Evolutionary conservation across 2,113 vertebrate species (phyloP), one percentile per base, ranked within the genome.

Genomic region (Apeltes quadracus): DNA sequence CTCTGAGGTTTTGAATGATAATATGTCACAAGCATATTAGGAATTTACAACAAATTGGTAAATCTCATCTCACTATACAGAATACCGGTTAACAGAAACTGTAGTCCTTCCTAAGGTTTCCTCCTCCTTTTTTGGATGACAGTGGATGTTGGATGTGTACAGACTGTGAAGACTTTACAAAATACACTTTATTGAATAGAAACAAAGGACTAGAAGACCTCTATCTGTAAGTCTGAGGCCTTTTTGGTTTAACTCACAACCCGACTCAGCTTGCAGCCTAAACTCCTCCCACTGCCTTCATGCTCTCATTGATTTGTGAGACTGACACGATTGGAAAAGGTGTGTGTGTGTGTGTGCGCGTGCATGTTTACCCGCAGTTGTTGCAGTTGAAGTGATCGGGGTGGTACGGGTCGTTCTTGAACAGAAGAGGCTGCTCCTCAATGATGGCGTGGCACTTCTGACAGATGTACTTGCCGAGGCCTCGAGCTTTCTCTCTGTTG

Each of bases 361-460:
- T 7, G 23, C 1, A 3, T 43, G 29, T 61, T 78, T 84, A 99
- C 98, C 98, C 96, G 92, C 98, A 99, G 91, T 98, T 97, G 90
- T 92, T 95, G 87, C 98, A 99, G 95, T 95, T 98, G 94, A 99
- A 99, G 85, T 99, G 98, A 92, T 99, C 98, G 0, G 98, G 98
- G 73, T 99, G 98, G 83, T 98, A 99, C 2, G 98, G 97, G 88
- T 99, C 98, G 0, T 98, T 98, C 93, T 97, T 97, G 91, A 98
- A 99, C 59, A 99, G 95, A 64, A 99, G 94, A 0, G 98, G 98
- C 61, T 95, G 95, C 74, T 98, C 97, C 0, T 99, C 98, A 27
- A 99, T 97, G 81, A 99, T 97, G 75, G 96, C 96, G 4, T 99
- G 97, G 69, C 98, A 99, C 87, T 97, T 99, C 92, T 99, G 98